A percentile compares a stretch with the other conserved stretches of the same genome.
Evolutionary conservation across 2,797 vertebrate genomes (phyloP).

Genomic region (Smutsia temminckii): DNA sequence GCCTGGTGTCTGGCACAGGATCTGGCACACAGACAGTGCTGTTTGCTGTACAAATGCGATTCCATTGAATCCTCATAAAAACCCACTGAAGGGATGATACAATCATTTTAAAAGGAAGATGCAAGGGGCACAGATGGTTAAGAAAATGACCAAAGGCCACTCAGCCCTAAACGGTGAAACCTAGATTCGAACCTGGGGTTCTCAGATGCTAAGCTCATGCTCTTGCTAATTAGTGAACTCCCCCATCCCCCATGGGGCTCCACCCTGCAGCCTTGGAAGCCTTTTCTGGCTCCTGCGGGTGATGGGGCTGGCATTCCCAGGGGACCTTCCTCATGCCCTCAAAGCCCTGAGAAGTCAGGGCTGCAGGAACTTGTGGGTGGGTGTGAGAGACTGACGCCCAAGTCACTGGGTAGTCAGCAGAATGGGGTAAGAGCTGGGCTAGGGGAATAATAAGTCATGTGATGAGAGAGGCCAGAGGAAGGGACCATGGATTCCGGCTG

Average conservation of each 20-base stretch:
- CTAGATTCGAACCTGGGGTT: background rate
- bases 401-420: fast-evolving
- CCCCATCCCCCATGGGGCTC: fast-evolving
- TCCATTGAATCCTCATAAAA: background rate
- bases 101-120: background rate
- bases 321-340: background rate
- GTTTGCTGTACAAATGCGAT: background rate
- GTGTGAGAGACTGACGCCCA: fast-evolving
- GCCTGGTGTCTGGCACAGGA: fast-evolving
- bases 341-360: background rate
- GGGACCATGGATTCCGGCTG: background rate
- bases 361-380: fast-evolving
- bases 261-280: background rate
- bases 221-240: background rate
- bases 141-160: background rate
- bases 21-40: background rate
- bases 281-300: background rate
- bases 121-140: background rate
- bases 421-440: background rate
- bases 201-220: fast-evolving
- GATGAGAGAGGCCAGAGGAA: background rate
- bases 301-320: background rate
- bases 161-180: background rate
- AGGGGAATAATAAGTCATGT: background rate
- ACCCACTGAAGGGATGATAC: background rate